Conservation (phyloP, 2,113 vertebrate genomes). For the Rattus rattus region DNA sequence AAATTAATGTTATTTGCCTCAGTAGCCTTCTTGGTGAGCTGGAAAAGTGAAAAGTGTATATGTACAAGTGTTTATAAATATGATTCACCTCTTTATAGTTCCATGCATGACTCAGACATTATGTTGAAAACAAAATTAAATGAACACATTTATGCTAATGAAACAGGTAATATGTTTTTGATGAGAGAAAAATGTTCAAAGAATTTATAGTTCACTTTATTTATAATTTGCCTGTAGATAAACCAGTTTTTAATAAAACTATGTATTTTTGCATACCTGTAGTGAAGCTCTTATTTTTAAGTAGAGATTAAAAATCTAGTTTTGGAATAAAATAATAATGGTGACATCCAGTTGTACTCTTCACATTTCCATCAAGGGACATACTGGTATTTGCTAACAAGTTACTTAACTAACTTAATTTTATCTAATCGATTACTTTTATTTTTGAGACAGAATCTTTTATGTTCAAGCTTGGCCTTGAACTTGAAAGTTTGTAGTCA, state of each 20-base stretch:
- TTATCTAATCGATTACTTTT: background rate
- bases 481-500: no score
- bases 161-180: background rate
- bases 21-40: background rate
- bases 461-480: background rate
- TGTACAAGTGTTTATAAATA: background rate
- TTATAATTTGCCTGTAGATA: background rate
- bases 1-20: background rate
- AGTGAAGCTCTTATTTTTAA: background rate
- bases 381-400: background rate
- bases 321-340: slow-evolving; percentile 1
- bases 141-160: background rate
- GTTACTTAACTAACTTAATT: background rate
- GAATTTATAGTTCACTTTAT: background rate
- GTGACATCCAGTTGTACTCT: background rate
- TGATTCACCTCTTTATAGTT: background rate
- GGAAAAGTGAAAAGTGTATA: accelerated
- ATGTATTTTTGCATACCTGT: background rate
- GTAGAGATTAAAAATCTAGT: background rate
- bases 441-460: background rate
- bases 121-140: background rate
- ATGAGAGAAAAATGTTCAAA: background rate
- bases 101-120: no score
- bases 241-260: background rate
- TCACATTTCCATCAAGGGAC: background rate